Evolutionary conservation across 2,888 invertebrate species (phyloP), one percentile per base, ranked within the genome.

Genomic region (Oligia fasciuncula): DNA sequence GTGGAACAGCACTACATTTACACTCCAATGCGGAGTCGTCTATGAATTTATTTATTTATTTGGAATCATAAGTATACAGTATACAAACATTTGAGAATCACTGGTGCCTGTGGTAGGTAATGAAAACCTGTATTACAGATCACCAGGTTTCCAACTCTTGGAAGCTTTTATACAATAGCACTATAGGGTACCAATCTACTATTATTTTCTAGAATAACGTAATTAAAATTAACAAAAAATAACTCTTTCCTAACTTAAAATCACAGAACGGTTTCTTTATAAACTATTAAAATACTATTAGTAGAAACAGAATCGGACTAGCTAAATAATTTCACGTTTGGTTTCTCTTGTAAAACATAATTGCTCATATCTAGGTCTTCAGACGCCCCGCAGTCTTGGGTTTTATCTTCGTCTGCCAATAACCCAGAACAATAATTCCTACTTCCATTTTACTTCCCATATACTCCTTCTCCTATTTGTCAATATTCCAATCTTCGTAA

Each of bases 401-500:
- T 54, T 83, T 78, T 74, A 83, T 35, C 49, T 60, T 60, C 13
- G 35, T 70, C 66, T 73, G 11, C 54, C 49, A 76, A 79, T 51
- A 79, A 62, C 70, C 4, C 17, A 73, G 66, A 19, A 0, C 71
- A 73, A 68, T 65, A 66, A 81, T 76, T 85, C 68, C 67, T 63
- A 76, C 76, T 70, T 85, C 77, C 75, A 81, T 81, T 78, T 78
- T 51, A 72, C 72, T 51, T 82, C 60, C 62, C 62, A 60, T 69
- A 78, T 4, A 23, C 19, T 4, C 62, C 70, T 63, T 40, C 63
- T 60, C 11, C 57, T 46, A 80, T 76, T 77, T 51, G 70, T 79
- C 78, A 80, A 68, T 65, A 79, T 86, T 77, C 49, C 62, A 80
- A 86, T 77, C 70, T 81, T 73, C 57, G 74, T 80, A 71, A 85